These are phyloP conservation scores for Porites evermanni DNA, from an alignment of 92 coral and sea anemone species.

Conservation along the genomic window DNA sequence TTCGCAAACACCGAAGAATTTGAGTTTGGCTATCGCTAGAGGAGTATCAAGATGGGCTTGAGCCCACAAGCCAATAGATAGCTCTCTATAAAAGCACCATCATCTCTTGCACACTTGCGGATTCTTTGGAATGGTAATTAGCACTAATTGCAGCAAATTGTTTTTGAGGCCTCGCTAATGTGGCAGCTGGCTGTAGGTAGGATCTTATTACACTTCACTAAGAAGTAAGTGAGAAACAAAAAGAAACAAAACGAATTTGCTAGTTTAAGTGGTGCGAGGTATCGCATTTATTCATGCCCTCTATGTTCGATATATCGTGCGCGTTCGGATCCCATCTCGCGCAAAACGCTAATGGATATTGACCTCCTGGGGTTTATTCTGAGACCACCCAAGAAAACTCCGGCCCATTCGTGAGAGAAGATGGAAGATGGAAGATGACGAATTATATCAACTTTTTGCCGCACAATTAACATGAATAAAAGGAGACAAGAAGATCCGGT, in stretches of 20 bases:
- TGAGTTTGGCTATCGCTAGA: slow-evolving; percentile 16
- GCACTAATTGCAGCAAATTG: slow-evolving; percentile 46
- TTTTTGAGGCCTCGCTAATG: slow-evolving; percentile 50
- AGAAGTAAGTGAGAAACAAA: slow-evolving; percentile 25
- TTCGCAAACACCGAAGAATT: slow-evolving; percentile 22
- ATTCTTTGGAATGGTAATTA: slow-evolving; percentile 59
- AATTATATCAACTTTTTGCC: slow-evolving; percentile 33
- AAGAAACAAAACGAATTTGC: slow-evolving; percentile 34
- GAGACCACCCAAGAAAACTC: slow-evolving; percentile 29
- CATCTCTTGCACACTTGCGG: slow-evolving; percentile 30
- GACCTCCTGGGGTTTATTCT: background rate
- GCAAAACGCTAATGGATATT: background rate
- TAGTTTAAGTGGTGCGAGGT: slow-evolving; percentile 27
- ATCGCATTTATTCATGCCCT: background rate
- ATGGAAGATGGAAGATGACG: background rate
- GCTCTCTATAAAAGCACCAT: slow-evolving; percentile 18
- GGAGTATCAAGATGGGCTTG: slow-evolving; percentile 13
- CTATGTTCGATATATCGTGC: background rate
- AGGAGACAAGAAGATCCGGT: slow-evolving; percentile 39
- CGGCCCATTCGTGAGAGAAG: background rate
- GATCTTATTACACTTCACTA: slow-evolving; percentile 36
- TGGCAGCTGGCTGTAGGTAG: slow-evolving; percentile 45
- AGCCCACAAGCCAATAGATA: slow-evolving; percentile 10
- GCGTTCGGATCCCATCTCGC: background rate
- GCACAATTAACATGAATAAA: slow-evolving; percentile 37